phyloP scores from a whole-genome alignment of 2,888 invertebrate species.

The Pomacea canaliculata region DNA sequence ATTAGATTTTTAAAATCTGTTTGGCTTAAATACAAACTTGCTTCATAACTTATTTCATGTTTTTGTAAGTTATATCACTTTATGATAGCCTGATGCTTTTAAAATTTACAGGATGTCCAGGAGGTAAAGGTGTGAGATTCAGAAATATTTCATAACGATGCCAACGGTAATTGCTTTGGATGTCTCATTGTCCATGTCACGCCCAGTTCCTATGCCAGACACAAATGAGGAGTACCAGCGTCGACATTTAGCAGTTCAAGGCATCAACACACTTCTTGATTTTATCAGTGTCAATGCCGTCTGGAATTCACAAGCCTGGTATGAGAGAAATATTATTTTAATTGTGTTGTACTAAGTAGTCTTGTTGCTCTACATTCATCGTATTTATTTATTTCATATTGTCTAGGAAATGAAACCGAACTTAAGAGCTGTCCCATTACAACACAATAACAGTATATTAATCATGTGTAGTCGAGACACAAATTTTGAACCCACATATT shows the following conservation, averaged over 20 bases:
- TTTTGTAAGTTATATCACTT: neutral
- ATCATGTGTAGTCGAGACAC: too few species aligned
- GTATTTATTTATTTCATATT: too few species aligned
- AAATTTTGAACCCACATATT: too few species aligned
- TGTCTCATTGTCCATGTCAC: conserved; percentile 80
- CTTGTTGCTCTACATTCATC: too few species aligned
- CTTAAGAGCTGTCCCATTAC: too few species aligned
- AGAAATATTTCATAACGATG: conserved; percentile 71
- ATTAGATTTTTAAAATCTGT: too few species aligned
- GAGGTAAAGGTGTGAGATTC: neutral
- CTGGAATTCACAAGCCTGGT: conserved; percentile 82
- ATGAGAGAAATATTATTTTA: conserved; percentile 34
- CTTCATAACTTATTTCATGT: neutral
- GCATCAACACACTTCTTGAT: conserved; percentile 78
- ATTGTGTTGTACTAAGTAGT: neutral
- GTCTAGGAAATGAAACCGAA: too few species aligned
- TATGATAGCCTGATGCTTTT: neutral
- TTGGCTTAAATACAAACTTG: too few species aligned
- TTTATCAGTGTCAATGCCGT: conserved; percentile 77
- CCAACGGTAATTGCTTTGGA: conserved; percentile 81
- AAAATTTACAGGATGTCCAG: too few species aligned
- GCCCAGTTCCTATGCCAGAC: conserved; percentile 73
- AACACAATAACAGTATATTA: too few species aligned
- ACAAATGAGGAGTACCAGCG: conserved; percentile 73
- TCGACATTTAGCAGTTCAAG: conserved; percentile 78